phyloP scores from a whole-genome alignment of 2,113 vertebrate genomes.

The Megaleporinus macrocephalus region DNA sequence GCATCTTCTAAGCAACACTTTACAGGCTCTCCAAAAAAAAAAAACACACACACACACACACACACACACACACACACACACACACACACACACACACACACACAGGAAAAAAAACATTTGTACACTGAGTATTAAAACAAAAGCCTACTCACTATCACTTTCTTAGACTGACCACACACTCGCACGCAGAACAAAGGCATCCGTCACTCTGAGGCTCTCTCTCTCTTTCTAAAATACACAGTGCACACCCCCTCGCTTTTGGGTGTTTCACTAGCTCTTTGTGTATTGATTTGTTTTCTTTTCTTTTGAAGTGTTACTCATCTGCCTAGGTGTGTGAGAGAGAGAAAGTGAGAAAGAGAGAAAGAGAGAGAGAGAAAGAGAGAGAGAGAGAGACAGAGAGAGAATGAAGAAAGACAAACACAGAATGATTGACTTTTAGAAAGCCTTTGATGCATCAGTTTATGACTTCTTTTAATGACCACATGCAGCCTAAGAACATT shows the following conservation, averaged over 20 bases:
- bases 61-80: too few relatives aligned
- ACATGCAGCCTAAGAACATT: not conserved
- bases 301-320: conserved; percentile 39
- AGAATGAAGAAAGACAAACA: too few relatives aligned
- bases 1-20: not conserved
- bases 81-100: too few relatives aligned
- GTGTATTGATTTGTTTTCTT: conserved; percentile 42
- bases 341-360: conserved; percentile 12
- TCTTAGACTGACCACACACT: not conserved
- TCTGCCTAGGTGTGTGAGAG: conserved; percentile 13
- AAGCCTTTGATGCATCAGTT: not conserved
- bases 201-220: too few relatives aligned
- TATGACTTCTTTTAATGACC: not conserved
- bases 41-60: too few relatives aligned
- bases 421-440: not conserved
- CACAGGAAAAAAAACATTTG: not conserved
- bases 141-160: not conserved
- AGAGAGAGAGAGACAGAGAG: not conserved
- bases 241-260: not conserved
- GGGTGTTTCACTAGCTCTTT: conserved; percentile 15
- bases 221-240: not conserved
- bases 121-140: conserved; percentile 2
- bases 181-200: conserved; percentile 20
- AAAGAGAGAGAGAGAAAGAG: not conserved
- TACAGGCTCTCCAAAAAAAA: too few relatives aligned